Conservation (phyloP, 2,113 vertebrate species). For the Sylvilagus bachmani region DNA sequence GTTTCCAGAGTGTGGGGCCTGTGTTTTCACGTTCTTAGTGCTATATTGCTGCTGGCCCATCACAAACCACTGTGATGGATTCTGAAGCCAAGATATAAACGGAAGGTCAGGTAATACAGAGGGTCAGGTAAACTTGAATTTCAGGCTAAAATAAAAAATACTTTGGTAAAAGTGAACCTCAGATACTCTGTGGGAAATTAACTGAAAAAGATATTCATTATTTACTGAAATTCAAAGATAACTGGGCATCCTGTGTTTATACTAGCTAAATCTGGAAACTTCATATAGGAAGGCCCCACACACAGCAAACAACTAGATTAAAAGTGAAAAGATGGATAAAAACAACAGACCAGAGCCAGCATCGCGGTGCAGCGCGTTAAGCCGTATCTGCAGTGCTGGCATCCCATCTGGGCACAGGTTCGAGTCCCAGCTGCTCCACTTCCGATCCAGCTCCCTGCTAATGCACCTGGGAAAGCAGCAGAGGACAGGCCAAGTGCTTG, state of each 20-base stretch:
- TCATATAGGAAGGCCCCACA: background rate
- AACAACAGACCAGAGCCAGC: background rate
- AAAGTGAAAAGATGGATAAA: background rate
- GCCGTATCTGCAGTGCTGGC: too few relatives aligned
- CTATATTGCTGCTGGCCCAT: background rate
- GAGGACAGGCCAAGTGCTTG: too few relatives aligned
- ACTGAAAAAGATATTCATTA: constrained; percentile 28
- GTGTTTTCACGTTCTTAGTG: background rate
- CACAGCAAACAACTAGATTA: constrained; percentile 21
- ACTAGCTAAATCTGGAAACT: constrained; percentile 32
- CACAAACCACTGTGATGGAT: too few relatives aligned
- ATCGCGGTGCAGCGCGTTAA: too few relatives aligned
- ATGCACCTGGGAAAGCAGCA: too few relatives aligned
- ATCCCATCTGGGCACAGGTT: too few relatives aligned
- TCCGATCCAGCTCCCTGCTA: too few relatives aligned
- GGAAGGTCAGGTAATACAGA: too few relatives aligned
- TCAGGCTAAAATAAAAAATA: background rate
- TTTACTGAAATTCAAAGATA: constrained; percentile 39
- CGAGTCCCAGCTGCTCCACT: too few relatives aligned
- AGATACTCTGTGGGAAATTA: constrained; percentile 16
- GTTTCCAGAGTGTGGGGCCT: background rate
- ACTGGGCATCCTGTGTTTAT: constrained; percentile 29
- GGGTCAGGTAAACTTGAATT: constrained; percentile 45
- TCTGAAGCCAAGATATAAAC: too few relatives aligned
- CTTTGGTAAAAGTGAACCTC: constrained; percentile 8